phyloP scores from a whole-genome alignment of 2,113 vertebrate genomes.

The Microcebus lehilahytsara region DNA sequence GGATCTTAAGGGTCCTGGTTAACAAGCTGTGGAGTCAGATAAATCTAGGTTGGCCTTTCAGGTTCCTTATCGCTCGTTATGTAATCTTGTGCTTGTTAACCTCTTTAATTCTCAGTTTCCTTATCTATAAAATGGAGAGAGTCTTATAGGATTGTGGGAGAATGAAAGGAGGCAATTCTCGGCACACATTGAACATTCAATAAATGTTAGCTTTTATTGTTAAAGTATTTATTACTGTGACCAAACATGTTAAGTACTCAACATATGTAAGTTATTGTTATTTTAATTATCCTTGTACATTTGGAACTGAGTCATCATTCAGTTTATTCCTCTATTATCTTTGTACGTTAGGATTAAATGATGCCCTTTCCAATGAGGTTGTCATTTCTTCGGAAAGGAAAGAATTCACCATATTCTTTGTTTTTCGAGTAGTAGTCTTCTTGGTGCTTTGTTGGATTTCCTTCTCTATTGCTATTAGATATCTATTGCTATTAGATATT shows the following conservation, averaged over 20 bases:
- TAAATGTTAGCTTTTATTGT: neutral
- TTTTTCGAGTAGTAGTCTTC: neutral
- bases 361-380: neutral
- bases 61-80: neutral
- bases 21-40: neutral
- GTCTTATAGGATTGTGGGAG: neutral
- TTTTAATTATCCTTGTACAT: neutral
- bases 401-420: neutral
- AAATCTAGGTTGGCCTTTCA: neutral
- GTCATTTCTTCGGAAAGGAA: neutral
- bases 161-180: neutral
- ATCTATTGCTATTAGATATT: neutral
- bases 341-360: neutral
- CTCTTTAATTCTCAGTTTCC: neutral
- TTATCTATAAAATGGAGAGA: neutral
- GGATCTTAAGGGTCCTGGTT: neutral
- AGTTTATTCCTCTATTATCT: neutral
- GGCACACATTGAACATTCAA: neutral
- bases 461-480: neutral
- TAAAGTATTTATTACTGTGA: neutral
- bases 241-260: neutral
- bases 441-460: neutral
- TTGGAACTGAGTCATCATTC: neutral
- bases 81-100: neutral
- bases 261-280: neutral